Evolutionary conservation across 2,113 vertebrate species (phyloP).

Genomic region (Hippocampus zosterae): DNA sequence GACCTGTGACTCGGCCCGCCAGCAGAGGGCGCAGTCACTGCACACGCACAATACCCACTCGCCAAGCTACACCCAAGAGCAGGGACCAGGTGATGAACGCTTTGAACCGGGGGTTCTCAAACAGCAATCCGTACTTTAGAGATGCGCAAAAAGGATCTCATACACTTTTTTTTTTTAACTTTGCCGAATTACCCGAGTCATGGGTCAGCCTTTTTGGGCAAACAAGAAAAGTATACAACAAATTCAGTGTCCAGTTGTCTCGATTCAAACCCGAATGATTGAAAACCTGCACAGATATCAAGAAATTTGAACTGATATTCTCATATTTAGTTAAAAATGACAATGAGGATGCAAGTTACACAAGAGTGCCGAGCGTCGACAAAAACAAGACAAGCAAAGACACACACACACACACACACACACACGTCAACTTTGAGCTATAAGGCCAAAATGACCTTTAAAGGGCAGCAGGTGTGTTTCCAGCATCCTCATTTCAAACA

Average conservation of each 20-base stretch:
- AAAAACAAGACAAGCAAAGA: slow-evolving; percentile 3
- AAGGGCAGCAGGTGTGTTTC: slow-evolving; percentile 23
- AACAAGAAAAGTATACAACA: too few species aligned
- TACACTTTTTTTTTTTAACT: too few species aligned
- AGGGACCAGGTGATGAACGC: slow-evolving; percentile 77
- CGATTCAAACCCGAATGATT: too few species aligned
- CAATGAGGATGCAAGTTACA: too few species aligned
- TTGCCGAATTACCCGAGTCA: too few species aligned
- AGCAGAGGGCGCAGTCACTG: slow-evolving; percentile 88
- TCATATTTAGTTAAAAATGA: too few species aligned
- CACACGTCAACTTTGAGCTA: slow-evolving; percentile 11
- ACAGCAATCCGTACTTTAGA: too few species aligned
- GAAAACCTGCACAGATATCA: too few species aligned
- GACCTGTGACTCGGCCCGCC: slow-evolving; percentile 94
- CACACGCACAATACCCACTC: slow-evolving; percentile 91
- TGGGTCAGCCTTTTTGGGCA: too few species aligned
- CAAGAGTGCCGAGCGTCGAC: background rate
- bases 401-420: background rate
- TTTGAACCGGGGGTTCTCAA: background rate
- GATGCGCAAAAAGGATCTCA: too few species aligned
- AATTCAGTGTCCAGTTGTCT: too few species aligned
- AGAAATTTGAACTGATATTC: too few species aligned
- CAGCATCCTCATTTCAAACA: slow-evolving; percentile 10
- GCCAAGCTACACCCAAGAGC: slow-evolving; percentile 91
- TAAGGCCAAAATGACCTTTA: slow-evolving; percentile 43